Base-by-base conservation (phyloP, 2,888 invertebrate species). In the Beris chalybata region DNA sequence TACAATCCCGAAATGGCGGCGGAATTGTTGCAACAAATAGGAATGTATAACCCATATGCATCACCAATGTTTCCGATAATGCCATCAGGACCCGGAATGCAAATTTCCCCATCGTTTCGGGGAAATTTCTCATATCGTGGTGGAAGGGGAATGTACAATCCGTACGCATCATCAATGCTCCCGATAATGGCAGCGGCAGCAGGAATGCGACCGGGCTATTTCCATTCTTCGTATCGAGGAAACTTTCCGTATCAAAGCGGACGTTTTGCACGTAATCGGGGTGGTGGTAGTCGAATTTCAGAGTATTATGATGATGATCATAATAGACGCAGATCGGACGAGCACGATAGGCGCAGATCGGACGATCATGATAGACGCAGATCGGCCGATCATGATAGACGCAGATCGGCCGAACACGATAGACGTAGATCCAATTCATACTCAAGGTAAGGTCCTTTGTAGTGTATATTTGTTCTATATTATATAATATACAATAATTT, bases 201-300 rank as follows among this genome's bases (percentile, higher is more conserved):
- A 3, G 52, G 61, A 5, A 67, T 72, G 43, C 70, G 74, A 31
- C 73, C 76, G 4, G 71, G 74, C 2, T 77, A 76, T 65, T 38
- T 38, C 9, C 38, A 5, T 5, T 9, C 38, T 7, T 38, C 38
- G 38, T 38, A 38, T 38, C 38, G 38, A 3, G 7, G 7, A 9
- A 67, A 38, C 22, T 54, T 61, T 43, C 52, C 64, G 5, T 64
- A 56, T 30, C 74, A 82, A 9, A 75, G 71, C 0, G 75, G 71
- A 0, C 81, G 84, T 9, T 80, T 82, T 4, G 44, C 57, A 9
- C 78, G 84, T 1, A 82, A 83, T 0, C 76, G 84, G 59, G 81
- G 81, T 0, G 80, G 83, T 2, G 81, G 82, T 1, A 70, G 77
- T 7, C 38, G 38, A 1, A 38, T 11, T 78, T 45, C 55, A 15